phyloP scores from a whole-genome alignment of 2,888 invertebrate species.

The Drosophila percnosoma region DNA sequence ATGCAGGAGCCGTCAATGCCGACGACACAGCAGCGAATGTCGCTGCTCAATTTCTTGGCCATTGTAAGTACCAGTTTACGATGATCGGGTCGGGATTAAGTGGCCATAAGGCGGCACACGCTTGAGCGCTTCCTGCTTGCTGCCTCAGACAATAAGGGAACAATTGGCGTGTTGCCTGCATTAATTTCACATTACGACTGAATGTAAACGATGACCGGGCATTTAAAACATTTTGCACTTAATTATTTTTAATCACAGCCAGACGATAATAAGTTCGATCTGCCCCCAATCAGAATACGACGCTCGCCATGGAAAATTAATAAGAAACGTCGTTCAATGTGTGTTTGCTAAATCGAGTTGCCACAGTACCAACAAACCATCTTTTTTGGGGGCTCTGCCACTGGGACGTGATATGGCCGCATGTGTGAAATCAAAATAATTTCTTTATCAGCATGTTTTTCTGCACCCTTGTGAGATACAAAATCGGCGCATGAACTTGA shows the following conservation, averaged over 20 bases:
- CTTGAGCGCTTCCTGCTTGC: constrained; percentile 57
- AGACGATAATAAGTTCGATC: constrained; percentile 39
- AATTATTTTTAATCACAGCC: constrained; percentile 63
- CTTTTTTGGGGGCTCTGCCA: constrained; percentile 4
- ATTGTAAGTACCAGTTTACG: constrained; percentile 88
- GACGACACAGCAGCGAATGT: constrained; percentile 81
- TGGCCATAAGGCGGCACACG: not conserved
- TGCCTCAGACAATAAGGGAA: constrained; percentile 66
- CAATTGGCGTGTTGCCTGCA: constrained; percentile 62
- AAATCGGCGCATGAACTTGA: constrained; percentile 25
- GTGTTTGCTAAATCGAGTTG: not conserved
- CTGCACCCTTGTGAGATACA: constrained; percentile 32
- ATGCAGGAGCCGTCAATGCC: constrained; percentile 41
- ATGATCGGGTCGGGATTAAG: constrained; percentile 1
- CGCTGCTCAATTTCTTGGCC: constrained; percentile 90
- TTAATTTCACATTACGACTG: constrained; percentile 64
- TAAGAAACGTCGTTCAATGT: not conserved
- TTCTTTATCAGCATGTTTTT: constrained; percentile 40
- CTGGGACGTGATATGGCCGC: constrained; percentile 44
- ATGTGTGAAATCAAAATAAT: constrained; percentile 46
- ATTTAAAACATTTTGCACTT: constrained; percentile 56
- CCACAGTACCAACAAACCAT: constrained; percentile 3
- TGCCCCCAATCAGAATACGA: constrained; percentile 6
- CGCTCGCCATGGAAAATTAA: not conserved
- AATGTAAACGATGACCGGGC: constrained; percentile 23